These are phyloP conservation scores for Thumatha senex DNA, from an alignment of 2,888 invertebrate species.

Conservation along the genomic window DNA sequence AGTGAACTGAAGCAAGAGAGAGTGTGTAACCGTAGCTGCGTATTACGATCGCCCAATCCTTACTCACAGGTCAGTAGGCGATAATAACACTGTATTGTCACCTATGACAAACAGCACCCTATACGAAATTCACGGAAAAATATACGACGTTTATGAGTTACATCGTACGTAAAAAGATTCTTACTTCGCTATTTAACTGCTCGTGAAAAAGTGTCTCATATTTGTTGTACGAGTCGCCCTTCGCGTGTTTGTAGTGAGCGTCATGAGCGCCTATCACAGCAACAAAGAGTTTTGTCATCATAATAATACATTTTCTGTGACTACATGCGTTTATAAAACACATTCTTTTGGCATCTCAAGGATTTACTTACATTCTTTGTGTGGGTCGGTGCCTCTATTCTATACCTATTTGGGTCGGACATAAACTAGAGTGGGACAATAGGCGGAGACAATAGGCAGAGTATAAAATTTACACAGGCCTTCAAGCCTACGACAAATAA, in stretches of 20 bases:
- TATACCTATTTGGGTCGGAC: not conserved
- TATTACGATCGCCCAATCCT: not conserved
- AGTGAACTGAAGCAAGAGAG: too few relatives aligned
- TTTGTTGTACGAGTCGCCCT: slow-evolving; percentile 4
- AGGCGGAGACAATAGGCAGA: too few relatives aligned
- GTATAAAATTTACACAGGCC: too few relatives aligned
- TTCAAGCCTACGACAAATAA: too few relatives aligned
- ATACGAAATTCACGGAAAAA: slow-evolving; percentile 8
- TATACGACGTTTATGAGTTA: slow-evolving; percentile 17
- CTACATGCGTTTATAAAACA: not conserved
- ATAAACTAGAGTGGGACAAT: too few relatives aligned
- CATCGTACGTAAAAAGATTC: slow-evolving; percentile 19
- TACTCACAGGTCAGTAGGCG: slow-evolving; percentile 19
- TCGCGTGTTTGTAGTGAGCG: not conserved
- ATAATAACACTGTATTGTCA: slow-evolving; percentile 3
- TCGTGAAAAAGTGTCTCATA: slow-evolving; percentile 13
- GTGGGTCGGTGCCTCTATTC: not conserved
- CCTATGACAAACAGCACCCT: too few relatives aligned
- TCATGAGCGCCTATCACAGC: not conserved
- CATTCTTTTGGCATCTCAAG: not conserved
- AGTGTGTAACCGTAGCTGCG: slow-evolving; percentile 9
- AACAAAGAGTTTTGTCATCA: not conserved
- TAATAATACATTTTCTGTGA: not conserved
- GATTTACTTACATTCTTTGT: not conserved
- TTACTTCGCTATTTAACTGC: slow-evolving; percentile 12